phyloP scores from a whole-genome alignment of 1,140 invertebrate genomes.

The Manduca sexta region DNA sequence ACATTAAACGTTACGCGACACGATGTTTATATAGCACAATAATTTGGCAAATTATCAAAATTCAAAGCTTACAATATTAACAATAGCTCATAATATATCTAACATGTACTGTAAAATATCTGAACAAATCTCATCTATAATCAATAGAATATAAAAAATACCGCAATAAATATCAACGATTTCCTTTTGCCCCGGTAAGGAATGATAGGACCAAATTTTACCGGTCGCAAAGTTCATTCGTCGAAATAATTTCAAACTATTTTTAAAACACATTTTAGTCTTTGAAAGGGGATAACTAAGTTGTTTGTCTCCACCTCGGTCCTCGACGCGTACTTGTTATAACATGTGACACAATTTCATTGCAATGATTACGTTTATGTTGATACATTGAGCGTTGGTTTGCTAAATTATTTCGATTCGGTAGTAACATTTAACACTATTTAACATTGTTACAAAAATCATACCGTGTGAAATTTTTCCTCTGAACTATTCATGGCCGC shows the following conservation, averaged over 20 bases:
- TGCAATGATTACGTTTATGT: neutral
- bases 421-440: too few relatives aligned
- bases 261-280: conserved; percentile 57
- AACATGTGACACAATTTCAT: neutral
- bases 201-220: conserved; percentile 73
- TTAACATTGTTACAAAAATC: too few relatives aligned
- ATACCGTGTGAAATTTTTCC: too few relatives aligned
- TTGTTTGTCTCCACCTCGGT: conserved; percentile 1
- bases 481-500: too few relatives aligned
- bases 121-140: conserved; percentile 3
- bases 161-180: conserved; percentile 26
- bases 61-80: conserved; percentile 9
- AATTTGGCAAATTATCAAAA: conserved; percentile 12
- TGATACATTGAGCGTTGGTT: conserved; percentile 1
- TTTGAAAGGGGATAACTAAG: conserved; percentile 48
- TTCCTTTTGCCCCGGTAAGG: conserved; percentile 60
- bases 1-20: neutral
- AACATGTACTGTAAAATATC: conserved; percentile 9
- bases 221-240: conserved; percentile 54
- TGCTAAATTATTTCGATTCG: too few relatives aligned
- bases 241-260: conserved; percentile 27
- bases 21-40: conserved; percentile 5
- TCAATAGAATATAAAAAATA: conserved; percentile 13
- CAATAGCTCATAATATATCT: conserved; percentile 3
- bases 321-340: neutral